Evolutionary conservation across 2,888 invertebrate species (phyloP).

Genomic region (Tetheella fluctuosa): DNA sequence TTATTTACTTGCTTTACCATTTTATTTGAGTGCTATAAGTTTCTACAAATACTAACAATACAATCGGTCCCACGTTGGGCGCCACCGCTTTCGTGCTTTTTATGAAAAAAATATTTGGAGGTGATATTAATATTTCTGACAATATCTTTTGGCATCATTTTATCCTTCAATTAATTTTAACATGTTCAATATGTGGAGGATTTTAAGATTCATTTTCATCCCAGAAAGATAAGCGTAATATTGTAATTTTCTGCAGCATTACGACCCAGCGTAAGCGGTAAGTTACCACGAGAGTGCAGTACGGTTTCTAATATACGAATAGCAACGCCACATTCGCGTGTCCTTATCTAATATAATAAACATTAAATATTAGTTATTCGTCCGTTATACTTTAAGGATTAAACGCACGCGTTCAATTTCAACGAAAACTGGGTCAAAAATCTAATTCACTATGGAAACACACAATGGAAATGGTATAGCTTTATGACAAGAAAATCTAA

Average conservation of each 20-base stretch:
- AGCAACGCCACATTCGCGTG: not conserved
- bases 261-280: not conserved
- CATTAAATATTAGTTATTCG: constrained; percentile 6
- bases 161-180: too few relatives aligned
- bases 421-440: not conserved
- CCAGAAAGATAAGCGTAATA: too few relatives aligned
- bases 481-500: not conserved
- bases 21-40: not conserved
- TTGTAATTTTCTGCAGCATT: too few relatives aligned
- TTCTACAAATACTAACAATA: too few relatives aligned
- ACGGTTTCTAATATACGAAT: not conserved
- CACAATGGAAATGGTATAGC: not conserved
- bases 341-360: constrained; percentile 11
- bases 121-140: not conserved
- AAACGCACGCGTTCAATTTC: not conserved
- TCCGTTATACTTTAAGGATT: not conserved
- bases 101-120: not conserved
- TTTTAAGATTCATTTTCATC: too few relatives aligned
- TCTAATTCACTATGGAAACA: too few relatives aligned
- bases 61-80: constrained; percentile 12
- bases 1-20: constrained; percentile 22
- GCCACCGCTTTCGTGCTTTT: not conserved
- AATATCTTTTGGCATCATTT: too few relatives aligned
- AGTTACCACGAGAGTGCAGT: constrained; percentile 7
- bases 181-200: too few relatives aligned